A percentile compares a stretch with the other conserved stretches of the same genome.
Evolutionary conservation across 2,888 invertebrate genomes (phyloP).

Genomic region (Geotrupes spiniger): DNA sequence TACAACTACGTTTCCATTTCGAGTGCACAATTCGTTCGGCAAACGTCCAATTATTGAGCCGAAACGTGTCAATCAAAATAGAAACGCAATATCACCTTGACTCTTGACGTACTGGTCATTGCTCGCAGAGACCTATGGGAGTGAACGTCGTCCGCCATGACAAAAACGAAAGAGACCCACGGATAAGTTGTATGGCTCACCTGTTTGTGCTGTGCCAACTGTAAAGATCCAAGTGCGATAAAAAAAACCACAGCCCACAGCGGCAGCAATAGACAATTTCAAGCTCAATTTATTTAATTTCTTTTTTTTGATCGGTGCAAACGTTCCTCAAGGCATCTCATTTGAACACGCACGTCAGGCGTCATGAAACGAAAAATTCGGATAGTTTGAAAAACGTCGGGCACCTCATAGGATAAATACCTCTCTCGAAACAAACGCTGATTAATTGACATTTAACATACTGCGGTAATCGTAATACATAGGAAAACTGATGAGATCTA

Average conservation of each 20-base stretch:
- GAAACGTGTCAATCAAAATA: slow-evolving; percentile 12
- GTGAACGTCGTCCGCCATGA: background rate
- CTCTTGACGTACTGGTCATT: slow-evolving; percentile 22
- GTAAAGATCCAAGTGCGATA: slow-evolving; percentile 38
- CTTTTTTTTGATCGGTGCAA: too few species aligned
- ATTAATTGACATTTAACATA: slow-evolving; percentile 17
- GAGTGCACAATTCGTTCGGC: background rate
- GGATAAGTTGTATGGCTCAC: slow-evolving; percentile 36
- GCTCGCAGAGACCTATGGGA: background rate
- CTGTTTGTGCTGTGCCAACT: slow-evolving; percentile 39
- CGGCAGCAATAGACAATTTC: slow-evolving; percentile 10
- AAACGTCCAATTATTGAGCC: too few species aligned
- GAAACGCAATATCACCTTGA: slow-evolving; percentile 30
- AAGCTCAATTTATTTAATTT: slow-evolving; percentile 6
- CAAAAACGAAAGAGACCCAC: slow-evolving; percentile 10
- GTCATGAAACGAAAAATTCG: too few species aligned
- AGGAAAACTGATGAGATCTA: slow-evolving; percentile 1
- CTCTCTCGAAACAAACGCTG: slow-evolving; percentile 23
- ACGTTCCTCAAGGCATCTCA: too few species aligned
- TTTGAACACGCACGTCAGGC: too few species aligned
- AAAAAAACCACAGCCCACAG: slow-evolving; percentile 16
- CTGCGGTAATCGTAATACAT: background rate
- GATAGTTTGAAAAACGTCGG: too few species aligned
- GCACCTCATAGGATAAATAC: slow-evolving; percentile 23
- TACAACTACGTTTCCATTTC: slow-evolving; percentile 2